Conservation (phyloP, 1,140 invertebrate genomes). For the Lutraria rhynchaena region DNA sequence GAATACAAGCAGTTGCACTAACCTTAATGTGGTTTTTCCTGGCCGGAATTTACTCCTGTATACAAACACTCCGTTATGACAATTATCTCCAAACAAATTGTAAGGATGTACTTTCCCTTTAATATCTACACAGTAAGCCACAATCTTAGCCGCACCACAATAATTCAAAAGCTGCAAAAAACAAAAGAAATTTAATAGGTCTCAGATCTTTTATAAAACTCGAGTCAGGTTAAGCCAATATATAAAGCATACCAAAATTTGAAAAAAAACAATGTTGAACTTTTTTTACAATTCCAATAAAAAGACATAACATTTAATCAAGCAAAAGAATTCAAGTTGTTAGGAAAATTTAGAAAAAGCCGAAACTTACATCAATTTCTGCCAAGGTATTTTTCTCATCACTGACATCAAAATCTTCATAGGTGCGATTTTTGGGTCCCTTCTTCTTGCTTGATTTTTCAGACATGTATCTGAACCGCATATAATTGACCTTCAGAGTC, state of each 20-base stretch:
- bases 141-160: conserved; percentile 6
- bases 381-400: neutral
- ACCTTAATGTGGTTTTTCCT: neutral
- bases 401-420: neutral
- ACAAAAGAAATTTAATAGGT: neutral
- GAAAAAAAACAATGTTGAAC: no score
- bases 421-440: neutral
- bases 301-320: no score
- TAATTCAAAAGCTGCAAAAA: conserved; percentile 29
- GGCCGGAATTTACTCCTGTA: neutral
- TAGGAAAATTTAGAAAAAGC: no score
- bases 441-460: neutral
- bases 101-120: conserved; percentile 33
- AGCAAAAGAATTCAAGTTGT: no score
- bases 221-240: no score
- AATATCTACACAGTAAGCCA: conserved; percentile 4
- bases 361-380: neutral
- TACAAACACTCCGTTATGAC: conserved; percentile 16
- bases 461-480: conserved; percentile 12
- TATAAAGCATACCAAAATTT: no score
- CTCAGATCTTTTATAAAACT: no score
- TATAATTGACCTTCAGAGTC: neutral
- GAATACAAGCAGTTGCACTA: no score
- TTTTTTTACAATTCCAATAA: no score
- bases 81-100: conserved; percentile 26